These are phyloP conservation scores for Ptychobarbus kaznakovi DNA, from an alignment of 2,797 vertebrate genomes.

Conservation along the genomic window DNA sequence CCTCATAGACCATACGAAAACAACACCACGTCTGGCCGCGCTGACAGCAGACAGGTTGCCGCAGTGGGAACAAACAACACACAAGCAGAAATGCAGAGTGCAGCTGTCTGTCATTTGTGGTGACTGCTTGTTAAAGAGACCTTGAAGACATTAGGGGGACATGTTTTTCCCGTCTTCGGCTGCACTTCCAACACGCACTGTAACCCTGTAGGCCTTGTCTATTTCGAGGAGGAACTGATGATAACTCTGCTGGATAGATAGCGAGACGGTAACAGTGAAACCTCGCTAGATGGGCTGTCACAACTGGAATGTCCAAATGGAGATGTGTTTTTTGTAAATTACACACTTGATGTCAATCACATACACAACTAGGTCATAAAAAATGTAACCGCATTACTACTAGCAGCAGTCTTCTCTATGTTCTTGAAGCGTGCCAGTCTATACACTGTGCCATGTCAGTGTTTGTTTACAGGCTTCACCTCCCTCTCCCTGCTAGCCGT, in stretches of 20 bases:
- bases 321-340: constrained; percentile 18
- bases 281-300: constrained; percentile 14
- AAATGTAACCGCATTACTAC: neutral
- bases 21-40: constrained; percentile 58
- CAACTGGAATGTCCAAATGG: neutral
- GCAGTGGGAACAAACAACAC: constrained; percentile 42
- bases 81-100: constrained; percentile 58
- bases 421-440: constrained; percentile 12
- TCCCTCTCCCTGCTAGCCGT: constrained; percentile 56
- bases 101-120: constrained; percentile 61
- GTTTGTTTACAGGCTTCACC: constrained; percentile 36
- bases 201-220: constrained; percentile 44
- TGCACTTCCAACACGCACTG: constrained; percentile 38
- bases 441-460: constrained; percentile 20
- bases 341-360: neutral
- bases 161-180: constrained; percentile 46
- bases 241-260: constrained; percentile 26
- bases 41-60: constrained; percentile 60
- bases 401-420: neutral
- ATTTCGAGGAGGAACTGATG: constrained; percentile 31
- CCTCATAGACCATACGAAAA: constrained; percentile 58
- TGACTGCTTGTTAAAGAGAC: constrained; percentile 64
- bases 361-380: constrained; percentile 17
- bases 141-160: constrained; percentile 67
- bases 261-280: neutral